These are phyloP conservation scores for Bombus pyrosoma DNA, from an alignment of 1,140 invertebrate genomes.

Conservation along the genomic window DNA sequence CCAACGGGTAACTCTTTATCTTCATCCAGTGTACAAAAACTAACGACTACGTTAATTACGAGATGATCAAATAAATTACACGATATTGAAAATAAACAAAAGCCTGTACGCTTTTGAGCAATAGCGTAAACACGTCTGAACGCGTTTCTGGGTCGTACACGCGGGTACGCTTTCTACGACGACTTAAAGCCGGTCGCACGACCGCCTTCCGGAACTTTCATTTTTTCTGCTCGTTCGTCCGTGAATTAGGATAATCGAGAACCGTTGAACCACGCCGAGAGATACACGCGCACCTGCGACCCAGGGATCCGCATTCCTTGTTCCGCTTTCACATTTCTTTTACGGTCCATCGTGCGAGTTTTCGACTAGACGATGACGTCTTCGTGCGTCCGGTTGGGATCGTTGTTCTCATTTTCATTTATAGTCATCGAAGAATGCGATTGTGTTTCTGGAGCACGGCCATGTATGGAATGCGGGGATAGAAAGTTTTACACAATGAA, in stretches of 20 bases:
- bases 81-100: no score
- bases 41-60: no score
- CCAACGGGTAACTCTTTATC: no score
- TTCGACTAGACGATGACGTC: slow-evolving; percentile 31
- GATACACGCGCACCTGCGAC: neutral
- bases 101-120: neutral
- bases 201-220: slow-evolving; percentile 37
- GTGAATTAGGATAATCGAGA: slow-evolving; percentile 32
- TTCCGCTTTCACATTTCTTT: slow-evolving; percentile 67
- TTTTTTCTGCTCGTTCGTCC: slow-evolving; percentile 10
- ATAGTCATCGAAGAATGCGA: neutral
- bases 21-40: no score
- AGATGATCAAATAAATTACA: no score
- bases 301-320: slow-evolving; percentile 56
- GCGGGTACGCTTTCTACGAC: slow-evolving; percentile 32
- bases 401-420: slow-evolving; percentile 23
- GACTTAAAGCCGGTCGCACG: neutral
- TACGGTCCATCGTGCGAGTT: slow-evolving; percentile 20
- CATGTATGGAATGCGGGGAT: neutral
- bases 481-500: neutral
- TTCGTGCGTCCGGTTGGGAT: neutral
- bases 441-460: neutral
- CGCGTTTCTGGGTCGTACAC: slow-evolving; percentile 37
- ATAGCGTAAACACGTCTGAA: neutral
- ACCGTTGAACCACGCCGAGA: neutral